Base-by-base conservation (phyloP, 2,797 vertebrate species). In the Sebastes steindachneri region DNA sequence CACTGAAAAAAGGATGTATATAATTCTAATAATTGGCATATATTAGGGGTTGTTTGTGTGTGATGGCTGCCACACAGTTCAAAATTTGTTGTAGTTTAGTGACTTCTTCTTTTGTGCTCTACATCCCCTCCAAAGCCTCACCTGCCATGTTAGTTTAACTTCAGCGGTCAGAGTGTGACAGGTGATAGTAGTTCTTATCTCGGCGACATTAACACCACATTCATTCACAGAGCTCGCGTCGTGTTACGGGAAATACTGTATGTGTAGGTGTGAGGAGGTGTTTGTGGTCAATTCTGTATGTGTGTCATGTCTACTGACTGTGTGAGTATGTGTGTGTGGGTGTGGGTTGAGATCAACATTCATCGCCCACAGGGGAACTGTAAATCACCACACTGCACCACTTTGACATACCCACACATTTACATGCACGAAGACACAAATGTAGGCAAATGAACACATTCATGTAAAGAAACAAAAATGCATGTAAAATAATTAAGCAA, bases 301-400 rank as follows among this genome's bases (percentile, higher is more conserved):
- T 62, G 45, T 70, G n/a, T 51, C 7, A 35, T 48, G 31, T 51
- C 14, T 41, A 15, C 14, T 41, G 37, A 41, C 37, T 54, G 23
- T 69, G 45, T 68, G 55, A 15, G 73, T 63, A 31, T 37, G 11
- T 54, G 55, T 53, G 54, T 48, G 60, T n/a, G 35, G 58, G 33
- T 58, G 37, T 48, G 33, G 54, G 64, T 35, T 6, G 2, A 35
- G n/a, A 31, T 58, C 21, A 62, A 15, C 14, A 35, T 59, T 70
- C 23, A 51, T 73, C 74, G 25, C 65, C 37, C 51, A 77, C 48
- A 73, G 58, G n/a, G 77, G 75, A 79, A 57, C n/a, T 14, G 11
- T 71, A 11, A 62, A 58, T 65, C 60, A 37, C 25, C 29, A 69
- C 12, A 25, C 1, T 9, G 11, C 28, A 37, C 9, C 12, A 53